A percentile compares a stretch with the other conserved stretches of the same genome.
Evolutionary conservation across 1,140 invertebrate species (phyloP).

Genomic region (Bicyclus anynana): DNA sequence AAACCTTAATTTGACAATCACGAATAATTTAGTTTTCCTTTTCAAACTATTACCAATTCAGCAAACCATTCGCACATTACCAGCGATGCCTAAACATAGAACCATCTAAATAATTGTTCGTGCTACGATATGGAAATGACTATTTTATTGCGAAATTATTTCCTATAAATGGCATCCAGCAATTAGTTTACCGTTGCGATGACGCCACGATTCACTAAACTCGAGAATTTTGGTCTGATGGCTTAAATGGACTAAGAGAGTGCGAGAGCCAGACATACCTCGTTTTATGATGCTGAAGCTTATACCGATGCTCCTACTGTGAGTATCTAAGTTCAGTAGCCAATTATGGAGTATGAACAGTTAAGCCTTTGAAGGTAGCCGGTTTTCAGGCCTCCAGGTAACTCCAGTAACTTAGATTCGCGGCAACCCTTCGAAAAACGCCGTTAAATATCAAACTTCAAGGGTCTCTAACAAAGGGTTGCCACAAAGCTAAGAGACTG

Average conservation of each 20-base stretch:
- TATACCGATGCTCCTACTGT: too few relatives aligned
- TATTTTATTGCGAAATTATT: conserved; percentile 36
- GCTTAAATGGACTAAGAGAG: background rate
- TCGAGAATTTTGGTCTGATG: conserved; percentile 11
- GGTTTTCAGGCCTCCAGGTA: too few relatives aligned
- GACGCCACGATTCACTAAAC: conserved; percentile 24
- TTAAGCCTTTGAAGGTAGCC: too few relatives aligned
- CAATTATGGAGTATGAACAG: too few relatives aligned
- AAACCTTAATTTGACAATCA: conserved; percentile 5
- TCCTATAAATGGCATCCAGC: conserved; percentile 31
- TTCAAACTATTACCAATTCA: conserved; percentile 18
- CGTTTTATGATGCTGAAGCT: too few relatives aligned
- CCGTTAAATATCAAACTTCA: too few relatives aligned
- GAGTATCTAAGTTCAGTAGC: too few relatives aligned
- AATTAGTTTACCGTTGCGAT: conserved; percentile 38
- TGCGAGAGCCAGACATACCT: too few relatives aligned
- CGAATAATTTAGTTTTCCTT: conserved; percentile 9
- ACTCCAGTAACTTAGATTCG: too few relatives aligned
- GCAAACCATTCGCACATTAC: conserved; percentile 26
- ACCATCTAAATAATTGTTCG: conserved; percentile 10
- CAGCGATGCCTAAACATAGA: conserved; percentile 31
- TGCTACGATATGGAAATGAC: conserved; percentile 29
- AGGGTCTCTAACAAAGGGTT: too few relatives aligned
- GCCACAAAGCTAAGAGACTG: too few relatives aligned
- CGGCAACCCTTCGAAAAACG: too few relatives aligned